Evolutionary conservation across 2,113 vertebrate species (phyloP), one percentile per base, ranked within the genome.

Genomic region (Aspiorhynchus laticeps): DNA sequence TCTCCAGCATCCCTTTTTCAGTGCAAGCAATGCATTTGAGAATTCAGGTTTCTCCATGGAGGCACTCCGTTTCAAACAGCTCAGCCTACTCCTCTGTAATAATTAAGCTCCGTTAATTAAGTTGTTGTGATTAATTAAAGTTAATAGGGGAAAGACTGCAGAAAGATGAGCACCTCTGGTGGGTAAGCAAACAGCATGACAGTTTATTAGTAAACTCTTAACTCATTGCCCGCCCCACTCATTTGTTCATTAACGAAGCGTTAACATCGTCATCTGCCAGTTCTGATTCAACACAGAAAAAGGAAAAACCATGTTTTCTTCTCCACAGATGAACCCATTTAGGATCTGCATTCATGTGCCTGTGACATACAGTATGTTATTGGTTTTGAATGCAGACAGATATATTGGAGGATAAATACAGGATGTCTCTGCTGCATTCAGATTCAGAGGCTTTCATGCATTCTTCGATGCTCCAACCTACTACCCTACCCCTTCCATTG

Each of bases 201-300:
- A 82, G 83, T 86, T 76, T 84, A 65, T 87, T 67, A 86, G 75
- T 82, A 61, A 86, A 61, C 56, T 21, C 41, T 48, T 53, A 80
- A 51, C 7, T 26, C 65, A 79, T 83, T 81, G 38, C 75, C 77
- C 86, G 74, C 61, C 86, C 81, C 85, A 80, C 84, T 83, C 77
- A 87, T 92, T 91, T 92, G 85, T 69, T 89, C 86, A 85, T 87
- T 82, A 91, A 89, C 88, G 21, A 91, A 83, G 85, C 74, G 56
- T 88, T 85, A 91, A 85, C 80, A 28, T 10, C 80, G 36, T 84
- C 82, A 56, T 90, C 90, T 87, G 85, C 73, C 38, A 85, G 53
- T 61, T 84, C 85, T 67, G 84, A 69, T 89, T 5, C 53, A 59
- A 80, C 28, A 3, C 77, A 86, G 33, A 41, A 59, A 84, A 41